Evolutionary conservation across 2,888 invertebrate species (phyloP).

Genomic region (Notodonta ziczac): DNA sequence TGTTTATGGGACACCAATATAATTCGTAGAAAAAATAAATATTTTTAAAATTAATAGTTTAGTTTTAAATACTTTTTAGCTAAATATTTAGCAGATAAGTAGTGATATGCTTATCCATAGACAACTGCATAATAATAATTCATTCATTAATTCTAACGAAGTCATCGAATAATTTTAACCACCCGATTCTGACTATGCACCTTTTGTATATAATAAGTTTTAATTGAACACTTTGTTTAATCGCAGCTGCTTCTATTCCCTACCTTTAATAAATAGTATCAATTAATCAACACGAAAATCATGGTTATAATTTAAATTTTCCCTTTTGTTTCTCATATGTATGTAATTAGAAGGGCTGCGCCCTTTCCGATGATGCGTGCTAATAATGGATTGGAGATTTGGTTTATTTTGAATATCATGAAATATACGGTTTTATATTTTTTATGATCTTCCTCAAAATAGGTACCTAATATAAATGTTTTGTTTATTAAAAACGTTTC

Average conservation of each 20-base stretch:
- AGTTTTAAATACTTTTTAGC: no score
- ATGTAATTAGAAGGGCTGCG: conserved; percentile 34
- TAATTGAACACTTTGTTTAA: conserved; percentile 34
- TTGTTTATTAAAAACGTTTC: no score
- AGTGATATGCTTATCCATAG: no score
- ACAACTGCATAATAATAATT: no score
- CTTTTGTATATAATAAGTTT: conserved; percentile 16
- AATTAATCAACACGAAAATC: conserved; percentile 32
- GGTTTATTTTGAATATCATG: conserved; percentile 26
- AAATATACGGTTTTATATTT: conserved; percentile 3
- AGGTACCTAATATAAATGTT: no score
- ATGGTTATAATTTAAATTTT: conserved; percentile 20
- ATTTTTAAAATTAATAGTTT: no score
- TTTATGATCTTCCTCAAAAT: neutral
- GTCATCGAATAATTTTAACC: conserved; percentile 1
- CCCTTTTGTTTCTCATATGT: conserved; percentile 19
- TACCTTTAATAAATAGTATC: conserved; percentile 32
- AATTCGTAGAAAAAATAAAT: no score
- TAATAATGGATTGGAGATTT: conserved; percentile 22
- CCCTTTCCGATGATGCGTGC: conserved; percentile 18
- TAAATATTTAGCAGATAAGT: no score
- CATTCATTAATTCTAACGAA: neutral
- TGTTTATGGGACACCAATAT: no score
- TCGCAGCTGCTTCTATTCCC: conserved; percentile 26
- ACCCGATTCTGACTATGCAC: neutral